Conservation (phyloP, 2,888 invertebrate species). For the Elysia crispata region DNA sequence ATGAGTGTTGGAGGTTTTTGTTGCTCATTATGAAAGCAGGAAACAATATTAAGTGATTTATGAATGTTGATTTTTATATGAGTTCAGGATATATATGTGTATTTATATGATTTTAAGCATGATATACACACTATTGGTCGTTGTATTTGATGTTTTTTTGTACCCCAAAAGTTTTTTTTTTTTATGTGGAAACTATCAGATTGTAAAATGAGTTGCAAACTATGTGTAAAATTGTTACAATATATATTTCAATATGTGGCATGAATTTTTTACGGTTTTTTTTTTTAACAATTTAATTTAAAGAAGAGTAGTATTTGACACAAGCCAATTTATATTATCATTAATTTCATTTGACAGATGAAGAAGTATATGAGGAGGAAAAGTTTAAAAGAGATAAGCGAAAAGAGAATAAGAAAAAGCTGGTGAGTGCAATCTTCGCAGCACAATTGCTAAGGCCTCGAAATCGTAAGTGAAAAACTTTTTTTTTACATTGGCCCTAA, state of each 20-base stretch:
- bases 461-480: slow-evolving; percentile 52
- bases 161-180: background rate
- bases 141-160: background rate
- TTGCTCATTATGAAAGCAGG: no score
- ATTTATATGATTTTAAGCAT: background rate
- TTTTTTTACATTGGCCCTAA: slow-evolving; percentile 30
- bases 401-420: slow-evolving; percentile 81
- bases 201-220: background rate
- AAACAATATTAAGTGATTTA: no score
- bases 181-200: background rate
- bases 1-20: no score
- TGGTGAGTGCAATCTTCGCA: slow-evolving; percentile 70
- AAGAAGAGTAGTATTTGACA: background rate
- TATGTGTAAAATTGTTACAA: no score
- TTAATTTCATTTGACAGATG: slow-evolving; percentile 80
- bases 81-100: no score
- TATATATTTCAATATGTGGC: no score
- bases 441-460: slow-evolving; percentile 52
- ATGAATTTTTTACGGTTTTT: no score
- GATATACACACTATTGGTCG: background rate
- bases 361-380: slow-evolving; percentile 90
- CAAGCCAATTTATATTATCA: background rate
- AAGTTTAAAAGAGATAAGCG: slow-evolving; percentile 80
- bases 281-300: background rate
- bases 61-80: no score